Evolutionary conservation across 2,797 vertebrate species (phyloP).

Genomic region (Enteromius paludinosus): DNA sequence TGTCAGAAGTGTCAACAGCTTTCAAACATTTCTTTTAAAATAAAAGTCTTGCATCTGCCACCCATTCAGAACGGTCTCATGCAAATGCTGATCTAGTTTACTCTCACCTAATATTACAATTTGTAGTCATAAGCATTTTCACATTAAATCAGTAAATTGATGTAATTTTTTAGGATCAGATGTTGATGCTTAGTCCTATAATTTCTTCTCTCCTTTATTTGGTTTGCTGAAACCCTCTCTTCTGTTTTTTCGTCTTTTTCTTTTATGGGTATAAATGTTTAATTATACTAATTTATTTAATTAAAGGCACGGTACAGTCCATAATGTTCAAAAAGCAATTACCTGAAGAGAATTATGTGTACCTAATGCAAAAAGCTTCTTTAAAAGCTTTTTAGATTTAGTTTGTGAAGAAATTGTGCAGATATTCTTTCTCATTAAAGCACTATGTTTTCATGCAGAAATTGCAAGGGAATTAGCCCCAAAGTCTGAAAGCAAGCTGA

Average conservation of each 20-base stretch:
- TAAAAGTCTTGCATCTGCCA: no score
- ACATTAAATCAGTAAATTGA: background rate
- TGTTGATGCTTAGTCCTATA: background rate
- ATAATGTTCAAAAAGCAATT: background rate
- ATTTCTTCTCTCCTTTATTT: background rate
- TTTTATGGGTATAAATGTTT: background rate
- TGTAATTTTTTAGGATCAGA: background rate
- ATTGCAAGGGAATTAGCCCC: constrained; percentile 78
- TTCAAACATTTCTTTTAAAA: no score
- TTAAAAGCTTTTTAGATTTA: background rate
- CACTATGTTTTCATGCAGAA: constrained; percentile 62
- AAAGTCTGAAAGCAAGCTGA: constrained; percentile 77
- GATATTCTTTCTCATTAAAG: background rate
- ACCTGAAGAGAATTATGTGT: background rate
- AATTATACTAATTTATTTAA: background rate
- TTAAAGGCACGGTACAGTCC: background rate
- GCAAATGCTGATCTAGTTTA: background rate
- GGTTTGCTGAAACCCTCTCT: background rate
- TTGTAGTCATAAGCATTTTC: background rate
- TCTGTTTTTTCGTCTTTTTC: background rate
- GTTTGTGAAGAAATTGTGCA: background rate
- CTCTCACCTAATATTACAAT: background rate
- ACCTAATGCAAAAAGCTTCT: background rate
- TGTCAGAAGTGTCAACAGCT: no score
- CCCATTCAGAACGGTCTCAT: no score